Conservation (phyloP, 2,888 invertebrate species). For the Brenthis ino region DNA sequence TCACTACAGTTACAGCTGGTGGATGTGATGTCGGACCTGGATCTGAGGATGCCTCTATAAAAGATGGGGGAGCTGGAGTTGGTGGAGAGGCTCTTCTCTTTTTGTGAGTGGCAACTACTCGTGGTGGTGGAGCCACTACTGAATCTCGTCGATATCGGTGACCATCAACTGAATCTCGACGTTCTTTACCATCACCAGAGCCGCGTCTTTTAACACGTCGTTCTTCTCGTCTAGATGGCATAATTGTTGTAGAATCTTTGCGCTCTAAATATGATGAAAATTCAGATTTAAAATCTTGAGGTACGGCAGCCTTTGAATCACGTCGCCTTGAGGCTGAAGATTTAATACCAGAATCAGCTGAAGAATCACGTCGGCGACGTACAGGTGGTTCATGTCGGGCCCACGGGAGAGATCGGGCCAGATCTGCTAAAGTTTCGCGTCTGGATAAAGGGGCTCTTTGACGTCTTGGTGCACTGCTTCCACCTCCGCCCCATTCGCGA, state of each 20-base stretch:
- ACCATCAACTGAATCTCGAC: slow-evolving; percentile 87
- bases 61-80: slow-evolving; percentile 72
- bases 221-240: slow-evolving; percentile 63
- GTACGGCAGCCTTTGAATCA: slow-evolving; percentile 84
- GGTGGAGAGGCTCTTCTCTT: slow-evolving; percentile 78
- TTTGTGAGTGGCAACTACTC: slow-evolving; percentile 84
- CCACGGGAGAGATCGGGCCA: slow-evolving; percentile 93
- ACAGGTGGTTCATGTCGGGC: slow-evolving; percentile 84
- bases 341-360: slow-evolving; percentile 92
- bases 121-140: slow-evolving; percentile 81
- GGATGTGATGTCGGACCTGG: slow-evolving; percentile 81
- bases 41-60: slow-evolving; percentile 84
- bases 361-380: slow-evolving; percentile 92
- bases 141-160: slow-evolving; percentile 88
- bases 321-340: slow-evolving; percentile 87
- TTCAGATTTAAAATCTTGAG: slow-evolving; percentile 87
- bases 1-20: slow-evolving; percentile 75
- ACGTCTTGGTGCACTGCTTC: slow-evolving; percentile 76
- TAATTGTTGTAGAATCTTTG: slow-evolving; percentile 83
- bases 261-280: slow-evolving; percentile 87
- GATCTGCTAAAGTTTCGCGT: slow-evolving; percentile 93
- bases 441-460: slow-evolving; percentile 88
- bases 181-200: slow-evolving; percentile 83
- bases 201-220: slow-evolving; percentile 82
- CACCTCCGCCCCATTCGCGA: slow-evolving; percentile 92